Evolutionary conservation across 2,888 invertebrate species (phyloP), one percentile per base, ranked within the genome.

Genomic region (Lasius platythorax): DNA sequence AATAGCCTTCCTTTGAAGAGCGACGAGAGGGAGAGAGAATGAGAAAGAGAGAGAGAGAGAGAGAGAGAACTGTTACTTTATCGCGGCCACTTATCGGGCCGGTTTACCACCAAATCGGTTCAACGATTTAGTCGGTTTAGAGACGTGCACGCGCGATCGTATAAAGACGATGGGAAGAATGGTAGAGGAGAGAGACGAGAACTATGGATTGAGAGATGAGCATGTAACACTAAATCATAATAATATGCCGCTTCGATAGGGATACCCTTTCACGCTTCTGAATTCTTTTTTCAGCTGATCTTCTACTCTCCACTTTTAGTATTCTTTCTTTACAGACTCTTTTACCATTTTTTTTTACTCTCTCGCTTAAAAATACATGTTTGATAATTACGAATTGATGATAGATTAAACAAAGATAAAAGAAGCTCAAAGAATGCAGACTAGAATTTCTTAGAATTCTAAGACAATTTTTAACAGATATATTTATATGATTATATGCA

Each of bases 41-140:
- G 15, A 46, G 5, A 75, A 5, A 50, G 72, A 30, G 30, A 63
- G 75, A 40, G 63, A 76, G 74, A 58, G 50, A 61, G 50, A 75
- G 61, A 61, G 15, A 56, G 50, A 68, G 28, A 90, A 89, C 92
- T 90, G 89, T 92, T 92, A 93, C 92, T 92, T 92, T 91, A 87
- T 88, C 85, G 63, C 46, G 43, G 78, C 90, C 91, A 91, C 92
- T 93, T 93, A 92, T 90, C 89, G 89, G 28, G 67, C 76, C 82
- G 88, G 85, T 82, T 87, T 87, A 82, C 84, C 87, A 88, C 90
- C 87, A 91, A 93, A 92, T 91, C 92, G 91, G 87, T 85, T 87
- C 87, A 90, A 90, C 91, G 90, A 91, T 89, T 87, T 86, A 75
- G 85, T 83, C 83, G 86, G 75, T 89, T 87, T 83, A 85, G 85